Percentiles rank a stretch among this genome's conserved stretches.
phyloP scores from a whole-genome alignment of 1,140 invertebrate species.

The Centruroides sculpturatus region DNA sequence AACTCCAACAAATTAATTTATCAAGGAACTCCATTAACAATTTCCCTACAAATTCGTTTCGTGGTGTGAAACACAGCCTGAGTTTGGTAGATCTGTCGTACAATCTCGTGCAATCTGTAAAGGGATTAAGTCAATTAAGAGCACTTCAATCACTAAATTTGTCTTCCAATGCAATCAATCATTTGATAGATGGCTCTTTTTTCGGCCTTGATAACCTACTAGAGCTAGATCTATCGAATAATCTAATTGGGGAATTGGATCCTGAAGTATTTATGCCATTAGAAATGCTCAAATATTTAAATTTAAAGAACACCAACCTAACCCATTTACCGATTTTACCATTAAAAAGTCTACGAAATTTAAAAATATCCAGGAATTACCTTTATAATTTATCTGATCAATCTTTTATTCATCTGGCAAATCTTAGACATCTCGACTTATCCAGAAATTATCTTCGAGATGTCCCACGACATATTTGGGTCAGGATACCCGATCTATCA shows the following conservation, averaged over 20 bases:
- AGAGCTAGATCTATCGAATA: slow-evolving; percentile 45
- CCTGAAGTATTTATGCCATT: slow-evolving; percentile 3
- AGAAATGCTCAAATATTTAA: slow-evolving; percentile 4
- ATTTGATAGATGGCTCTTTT: slow-evolving; percentile 51
- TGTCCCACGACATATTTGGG: slow-evolving; percentile 19
- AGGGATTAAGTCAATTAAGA: slow-evolving; percentile 5
- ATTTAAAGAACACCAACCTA: slow-evolving; percentile 4
- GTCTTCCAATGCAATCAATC: slow-evolving; percentile 47
- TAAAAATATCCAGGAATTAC: slow-evolving; percentile 14
- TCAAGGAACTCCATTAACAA: slow-evolving; percentile 10
- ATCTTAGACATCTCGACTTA: slow-evolving; percentile 16
- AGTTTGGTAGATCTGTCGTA: background rate
- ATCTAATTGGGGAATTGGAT: no score
- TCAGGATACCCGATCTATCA: slow-evolving; percentile 3
- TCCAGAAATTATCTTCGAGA: slow-evolving; percentile 16
- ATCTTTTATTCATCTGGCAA: slow-evolving; percentile 5
- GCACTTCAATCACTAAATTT: slow-evolving; percentile 8
- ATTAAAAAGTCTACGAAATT: slow-evolving; percentile 5
- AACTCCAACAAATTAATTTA: slow-evolving; percentile 12
- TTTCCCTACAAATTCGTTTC: background rate
- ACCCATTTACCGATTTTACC: slow-evolving; percentile 8
- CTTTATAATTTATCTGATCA: slow-evolving; percentile 11
- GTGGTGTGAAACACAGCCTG: background rate
- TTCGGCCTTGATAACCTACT: slow-evolving; percentile 54
- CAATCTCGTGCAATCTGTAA: background rate